Percentiles rank a stretch among this genome's conserved stretches.
These are phyloP conservation scores for Pelecanoides urinatrix DNA, from an alignment of 2,113 vertebrate species.

Conservation along the genomic window DNA sequence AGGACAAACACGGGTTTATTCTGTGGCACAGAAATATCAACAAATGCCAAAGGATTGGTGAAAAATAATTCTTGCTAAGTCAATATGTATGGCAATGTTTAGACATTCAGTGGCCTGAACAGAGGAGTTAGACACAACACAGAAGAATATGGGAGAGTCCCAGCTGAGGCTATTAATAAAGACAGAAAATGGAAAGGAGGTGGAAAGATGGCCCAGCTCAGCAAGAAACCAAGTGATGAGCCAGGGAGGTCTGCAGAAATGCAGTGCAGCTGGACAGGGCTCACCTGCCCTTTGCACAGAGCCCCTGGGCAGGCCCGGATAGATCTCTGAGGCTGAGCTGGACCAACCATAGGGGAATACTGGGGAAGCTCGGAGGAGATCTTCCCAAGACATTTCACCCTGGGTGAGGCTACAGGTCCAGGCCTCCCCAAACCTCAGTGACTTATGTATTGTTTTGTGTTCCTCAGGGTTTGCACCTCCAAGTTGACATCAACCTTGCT, in stretches of 20 bases:
- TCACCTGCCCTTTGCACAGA: background rate
- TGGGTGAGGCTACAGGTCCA: background rate
- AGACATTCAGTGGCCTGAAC: background rate
- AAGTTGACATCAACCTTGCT: background rate
- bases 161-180: background rate
- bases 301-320: fast-evolving
- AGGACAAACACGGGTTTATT: background rate
- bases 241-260: background rate
- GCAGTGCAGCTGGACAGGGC: background rate
- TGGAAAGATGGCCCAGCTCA: background rate
- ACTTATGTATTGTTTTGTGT: background rate
- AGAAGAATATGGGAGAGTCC: background rate
- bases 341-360: background rate
- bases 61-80: background rate
- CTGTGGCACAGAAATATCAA: background rate
- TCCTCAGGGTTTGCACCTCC: background rate
- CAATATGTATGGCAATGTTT: background rate
- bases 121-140: background rate
- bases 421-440: background rate
- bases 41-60: background rate
- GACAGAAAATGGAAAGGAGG: background rate
- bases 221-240: background rate
- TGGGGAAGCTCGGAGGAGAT: background rate
- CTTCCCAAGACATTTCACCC: background rate
- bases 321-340: background rate